Conservation (phyloP, 2,888 invertebrate genomes). For the Teleogryllus oceanicus region DNA sequence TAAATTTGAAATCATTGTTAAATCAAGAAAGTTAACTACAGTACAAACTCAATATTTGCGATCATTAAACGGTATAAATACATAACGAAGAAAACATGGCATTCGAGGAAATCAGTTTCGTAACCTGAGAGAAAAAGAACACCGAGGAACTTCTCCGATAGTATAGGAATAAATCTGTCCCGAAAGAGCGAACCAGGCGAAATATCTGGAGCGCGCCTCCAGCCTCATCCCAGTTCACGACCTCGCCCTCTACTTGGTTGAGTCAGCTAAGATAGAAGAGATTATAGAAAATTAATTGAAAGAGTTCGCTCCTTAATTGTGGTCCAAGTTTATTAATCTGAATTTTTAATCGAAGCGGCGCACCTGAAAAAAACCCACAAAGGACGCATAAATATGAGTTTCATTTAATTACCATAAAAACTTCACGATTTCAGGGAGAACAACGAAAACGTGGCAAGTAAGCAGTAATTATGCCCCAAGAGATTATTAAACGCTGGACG, state of each 20-base stretch:
- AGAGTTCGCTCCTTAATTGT: neutral
- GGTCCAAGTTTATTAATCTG: neutral
- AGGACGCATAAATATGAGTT: slow-evolving; percentile 5
- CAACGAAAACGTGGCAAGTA: neutral
- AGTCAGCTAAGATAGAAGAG: slow-evolving; percentile 1
- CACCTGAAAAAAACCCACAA: neutral
- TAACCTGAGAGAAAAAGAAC: neutral
- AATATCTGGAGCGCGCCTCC: neutral
- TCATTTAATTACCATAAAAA: slow-evolving; percentile 1
- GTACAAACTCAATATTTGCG: too few relatives aligned
- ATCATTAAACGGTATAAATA: too few relatives aligned
- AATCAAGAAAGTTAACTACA: too few relatives aligned
- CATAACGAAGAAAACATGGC: neutral
- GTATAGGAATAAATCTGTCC: neutral
- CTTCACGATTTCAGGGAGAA: neutral
- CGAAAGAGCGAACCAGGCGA: neutral
- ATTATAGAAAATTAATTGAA: slow-evolving; percentile 1
- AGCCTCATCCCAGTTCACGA: neutral
- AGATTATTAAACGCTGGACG: slow-evolving; percentile 18
- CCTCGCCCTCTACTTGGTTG: neutral
- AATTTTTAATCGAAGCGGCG: neutral
- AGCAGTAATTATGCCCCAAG: neutral
- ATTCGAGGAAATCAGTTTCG: neutral
- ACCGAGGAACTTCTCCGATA: neutral
- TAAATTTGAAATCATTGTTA: too few relatives aligned